Base-by-base conservation (phyloP, 2,888 invertebrate genomes). In the Oscheius sp. region DNA sequence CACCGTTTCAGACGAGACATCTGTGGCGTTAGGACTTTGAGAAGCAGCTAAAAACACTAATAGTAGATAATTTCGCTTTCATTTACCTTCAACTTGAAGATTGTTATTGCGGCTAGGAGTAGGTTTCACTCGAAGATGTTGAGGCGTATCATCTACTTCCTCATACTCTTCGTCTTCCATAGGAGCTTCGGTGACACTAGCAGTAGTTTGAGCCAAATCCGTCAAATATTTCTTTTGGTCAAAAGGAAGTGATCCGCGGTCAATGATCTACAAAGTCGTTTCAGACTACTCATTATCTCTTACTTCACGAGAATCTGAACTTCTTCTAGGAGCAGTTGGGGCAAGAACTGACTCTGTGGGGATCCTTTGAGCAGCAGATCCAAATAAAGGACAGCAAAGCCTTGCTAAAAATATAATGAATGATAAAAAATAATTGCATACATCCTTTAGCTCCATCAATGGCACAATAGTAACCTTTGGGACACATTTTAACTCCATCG, bases 401-500 rank as follows among this genome's bases (percentile, higher is more conserved):
- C 84, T 78, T 6, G 80, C 77, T 77, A 20, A 54, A 65, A 30
- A 32, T 24, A 4, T 51, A 2, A 6, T 6, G 8, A 14, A n/a
- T 38, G 57, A 57, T 38, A 4, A 22, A 9, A 38, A 2, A 6
- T 20, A 9, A 2, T 9, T n/a, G 69, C 72, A 64, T 49, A 78
- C 76, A 72, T 65, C 72, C 73, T 50, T 67, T 69, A 3, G 70
- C 75, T 12, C 70, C 61, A 63, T 85, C 82, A 66, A 86, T 86
- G 12, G 85, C 81, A 50, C 86, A 86, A 70, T 85, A 86, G 72
- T 77, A 83, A 67, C 85, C 83, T 38, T 67, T 67, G 6, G 85
- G 84, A 44, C 86, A 86, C 75, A 86, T 76, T 33, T 82, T 77
- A 26, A 81, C 69, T 32, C 86, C 86, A 71, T 86, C 86, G 63